Conservation (phyloP, 1,140 invertebrate species). For the Sminthurinus signatus region DNA sequence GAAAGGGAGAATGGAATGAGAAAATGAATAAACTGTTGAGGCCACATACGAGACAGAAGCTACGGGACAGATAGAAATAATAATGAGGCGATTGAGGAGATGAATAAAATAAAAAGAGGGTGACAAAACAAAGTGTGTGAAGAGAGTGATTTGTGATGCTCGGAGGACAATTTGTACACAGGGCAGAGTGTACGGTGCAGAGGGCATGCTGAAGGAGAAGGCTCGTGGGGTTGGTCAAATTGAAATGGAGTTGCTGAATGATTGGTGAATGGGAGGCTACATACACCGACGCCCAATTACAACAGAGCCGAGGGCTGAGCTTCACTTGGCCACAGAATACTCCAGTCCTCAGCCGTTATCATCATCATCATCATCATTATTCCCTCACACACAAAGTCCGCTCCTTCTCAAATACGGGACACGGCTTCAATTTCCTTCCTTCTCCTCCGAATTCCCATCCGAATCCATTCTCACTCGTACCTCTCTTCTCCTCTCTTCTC, state of each 20-base stretch:
- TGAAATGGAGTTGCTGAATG: conserved; percentile 17
- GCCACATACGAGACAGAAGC: neutral
- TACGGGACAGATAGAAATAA: neutral
- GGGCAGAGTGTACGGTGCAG: too few relatives aligned
- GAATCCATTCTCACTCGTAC: neutral
- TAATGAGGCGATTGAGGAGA: too few relatives aligned
- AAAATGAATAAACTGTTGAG: too few relatives aligned
- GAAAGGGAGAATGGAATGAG: too few relatives aligned
- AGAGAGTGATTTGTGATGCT: too few relatives aligned
- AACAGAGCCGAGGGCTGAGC: conserved; percentile 27
- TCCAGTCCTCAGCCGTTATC: conserved; percentile 15
- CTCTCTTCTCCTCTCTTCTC: neutral
- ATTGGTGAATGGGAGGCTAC: conserved; percentile 10
- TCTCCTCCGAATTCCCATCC: neutral
- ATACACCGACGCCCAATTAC: conserved; percentile 9
- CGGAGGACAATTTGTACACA: too few relatives aligned
- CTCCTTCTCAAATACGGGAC: too few relatives aligned
- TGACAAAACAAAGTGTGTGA: too few relatives aligned
- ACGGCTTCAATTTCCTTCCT: too few relatives aligned
- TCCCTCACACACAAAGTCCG: too few relatives aligned
- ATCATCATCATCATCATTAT: neutral
- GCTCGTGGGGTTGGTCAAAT: conserved; percentile 4
- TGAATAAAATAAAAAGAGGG: too few relatives aligned
- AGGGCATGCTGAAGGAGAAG: too few relatives aligned
- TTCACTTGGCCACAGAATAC: conserved; percentile 22